Evolutionary conservation across 2,888 invertebrate genomes (phyloP), one percentile per base, ranked within the genome.

Genomic region (Coenonympha arcania): DNA sequence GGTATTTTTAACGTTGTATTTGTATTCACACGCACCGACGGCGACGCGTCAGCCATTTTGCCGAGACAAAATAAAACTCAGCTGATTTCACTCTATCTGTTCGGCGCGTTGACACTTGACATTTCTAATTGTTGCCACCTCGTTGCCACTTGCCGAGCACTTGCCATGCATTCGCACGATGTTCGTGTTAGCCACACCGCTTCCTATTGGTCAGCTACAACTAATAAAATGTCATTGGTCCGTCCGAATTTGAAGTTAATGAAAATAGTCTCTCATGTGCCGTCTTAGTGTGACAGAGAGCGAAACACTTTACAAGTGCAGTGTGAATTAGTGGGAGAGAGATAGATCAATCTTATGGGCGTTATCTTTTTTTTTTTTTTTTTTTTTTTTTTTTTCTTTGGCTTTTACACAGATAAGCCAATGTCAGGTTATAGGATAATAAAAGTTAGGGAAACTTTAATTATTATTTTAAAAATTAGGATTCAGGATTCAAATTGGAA

Each of bases 31-130:
- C 73, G 68, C 66, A 71, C 71, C 63, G 74, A 61, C 69, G 75
- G 67, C 69, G 73, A 75, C 76, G 75, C 84, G 81, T 87, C 87
- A 77, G 88, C 89, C 89, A 89, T 89, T 83, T 88, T 89, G 77
- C 78, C 74, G 68, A 79, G 68, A 63, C 75, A 76, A 66, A 71
- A 68, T 67, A 75, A 69, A 72, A 84, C 73, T 83, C 72, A 68
- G 66, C 72, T 75, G 76, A 73, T 68, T 68, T 50, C 54, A 56
- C 59, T 56, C 54, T 31, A 30, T 56, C 54, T 31, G 34, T 41
- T 40, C 43, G 41, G 30, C 48, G 15, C 36, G 42, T 48, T 48
- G 36, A 48, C 42, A 48, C 40, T 46, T 69, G 73, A 71, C 69
- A 66, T 63, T 52, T 58, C 51, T n/a, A 30, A 30, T 13, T 4